These are phyloP conservation scores for Elephantulus edwardii DNA, from an alignment of 2,113 vertebrate species.

Conservation along the genomic window DNA sequence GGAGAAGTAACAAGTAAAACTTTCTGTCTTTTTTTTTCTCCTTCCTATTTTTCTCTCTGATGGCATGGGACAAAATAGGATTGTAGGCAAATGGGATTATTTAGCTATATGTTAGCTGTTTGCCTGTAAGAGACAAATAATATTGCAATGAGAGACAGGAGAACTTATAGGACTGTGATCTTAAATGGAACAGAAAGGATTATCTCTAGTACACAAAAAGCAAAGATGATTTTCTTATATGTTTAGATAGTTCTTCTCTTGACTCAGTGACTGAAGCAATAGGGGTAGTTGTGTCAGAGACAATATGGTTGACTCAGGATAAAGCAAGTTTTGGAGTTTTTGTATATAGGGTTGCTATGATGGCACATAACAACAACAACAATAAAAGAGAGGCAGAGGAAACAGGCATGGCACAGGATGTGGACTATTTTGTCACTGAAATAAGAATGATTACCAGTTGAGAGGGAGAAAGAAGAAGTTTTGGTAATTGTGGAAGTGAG, in stretches of 20 bases:
- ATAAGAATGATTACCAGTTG: background rate
- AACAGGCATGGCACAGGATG: too few species aligned
- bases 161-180: background rate
- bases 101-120: background rate
- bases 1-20: background rate
- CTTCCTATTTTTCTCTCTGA: background rate
- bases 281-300: too few species aligned
- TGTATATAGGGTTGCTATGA: background rate
- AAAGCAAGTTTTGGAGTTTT: too few species aligned
- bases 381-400: background rate
- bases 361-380: background rate
- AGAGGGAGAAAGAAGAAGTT: background rate
- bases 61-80: background rate
- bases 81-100: background rate
- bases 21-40: background rate
- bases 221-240: background rate
- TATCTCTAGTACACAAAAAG: background rate
- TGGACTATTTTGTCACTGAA: background rate
- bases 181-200: background rate
- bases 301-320: too few species aligned
- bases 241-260: background rate
- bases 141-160: background rate
- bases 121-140: too few species aligned
- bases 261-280: too few species aligned
- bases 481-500: background rate